Base-by-base conservation (phyloP, 2,888 invertebrate species). In the Tethea ocularis region DNA sequence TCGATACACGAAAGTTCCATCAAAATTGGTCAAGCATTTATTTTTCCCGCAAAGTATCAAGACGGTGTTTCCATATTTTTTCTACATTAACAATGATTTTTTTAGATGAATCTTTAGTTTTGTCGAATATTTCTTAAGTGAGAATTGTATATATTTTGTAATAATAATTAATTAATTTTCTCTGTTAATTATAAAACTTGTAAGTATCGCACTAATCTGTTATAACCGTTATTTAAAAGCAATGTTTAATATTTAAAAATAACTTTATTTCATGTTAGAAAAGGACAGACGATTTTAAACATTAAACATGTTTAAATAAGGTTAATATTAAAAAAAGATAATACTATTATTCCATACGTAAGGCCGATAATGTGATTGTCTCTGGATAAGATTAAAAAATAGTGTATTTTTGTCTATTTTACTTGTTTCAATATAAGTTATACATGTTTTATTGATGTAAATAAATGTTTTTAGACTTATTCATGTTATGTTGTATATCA, bases 71-170 rank as follows among this genome's bases (percentile, higher is more conserved):
- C 38, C 38, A 38, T 38, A 38, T 38, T 59, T 59, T 59, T 61
- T 53, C 57, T 59, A 54, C 26, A 33, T 33, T 54, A 33, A 33
- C 54, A 33, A 33, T 29, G 56, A 63, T 59, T 57, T 36, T 59
- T 53, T 57, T 61, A 17, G 53, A 41, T 57, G 52, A 26, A 53
- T 59, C 59, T 57, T 64, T 58, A 58, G 65, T 63, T 60, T 56
- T 58, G 57, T 61, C 59, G 61, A 64, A 64, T 52, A 55, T 54
- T n/a, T 41, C 26, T 57, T 58, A 67, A 66, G 67, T 63, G 64
- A 66, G 62, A 56, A 64, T 63, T 65, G 63, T 88, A 87, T 88
- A 88, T 87, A 87, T 88, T 86, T 87, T 87, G 87, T 88, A 84
- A 83, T 86, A 82, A 72, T 74, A 41, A 41, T 41, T 74, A 41